phyloP scores from a whole-genome alignment of 2,113 vertebrate species.

The Elephantulus edwardii region DNA sequence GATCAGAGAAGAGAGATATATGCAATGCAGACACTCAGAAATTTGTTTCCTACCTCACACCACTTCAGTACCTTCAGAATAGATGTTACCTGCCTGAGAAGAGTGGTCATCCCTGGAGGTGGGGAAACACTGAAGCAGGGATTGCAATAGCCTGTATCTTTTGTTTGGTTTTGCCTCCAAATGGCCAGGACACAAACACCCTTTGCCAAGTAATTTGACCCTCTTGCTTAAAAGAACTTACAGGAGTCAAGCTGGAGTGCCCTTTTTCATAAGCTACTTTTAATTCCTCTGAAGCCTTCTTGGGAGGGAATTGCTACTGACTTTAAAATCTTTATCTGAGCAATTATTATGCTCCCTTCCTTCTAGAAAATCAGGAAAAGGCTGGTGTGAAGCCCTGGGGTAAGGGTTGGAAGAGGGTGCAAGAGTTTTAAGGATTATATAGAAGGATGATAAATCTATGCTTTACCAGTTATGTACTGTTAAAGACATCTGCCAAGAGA shows the following conservation, averaged over 20 bases:
- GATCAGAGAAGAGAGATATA: background rate
- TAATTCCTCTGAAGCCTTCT: slow-evolving; percentile 20
- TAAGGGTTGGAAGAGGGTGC: background rate
- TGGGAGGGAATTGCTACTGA: background rate
- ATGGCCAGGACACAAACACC: background rate
- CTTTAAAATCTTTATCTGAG: background rate
- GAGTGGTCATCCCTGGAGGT: background rate
- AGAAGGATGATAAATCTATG: background rate
- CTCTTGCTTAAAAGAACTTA: background rate
- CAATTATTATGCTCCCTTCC: background rate
- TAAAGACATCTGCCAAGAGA: background rate
- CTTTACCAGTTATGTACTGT: background rate
- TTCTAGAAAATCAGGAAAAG: background rate
- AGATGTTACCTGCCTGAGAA: background rate
- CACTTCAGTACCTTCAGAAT: background rate
- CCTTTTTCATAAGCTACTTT: background rate
- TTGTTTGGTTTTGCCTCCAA: background rate
- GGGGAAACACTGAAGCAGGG: background rate
- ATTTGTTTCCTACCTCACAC: background rate
- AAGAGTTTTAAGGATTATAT: background rate
- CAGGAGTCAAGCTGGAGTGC: background rate
- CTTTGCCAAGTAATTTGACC: background rate
- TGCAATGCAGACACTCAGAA: background rate
- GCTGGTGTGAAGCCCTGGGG: background rate
- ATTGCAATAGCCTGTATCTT: background rate